phyloP scores from a whole-genome alignment of 2,113 vertebrate species.

The Brachyhypopomus occidentalis region DNA sequence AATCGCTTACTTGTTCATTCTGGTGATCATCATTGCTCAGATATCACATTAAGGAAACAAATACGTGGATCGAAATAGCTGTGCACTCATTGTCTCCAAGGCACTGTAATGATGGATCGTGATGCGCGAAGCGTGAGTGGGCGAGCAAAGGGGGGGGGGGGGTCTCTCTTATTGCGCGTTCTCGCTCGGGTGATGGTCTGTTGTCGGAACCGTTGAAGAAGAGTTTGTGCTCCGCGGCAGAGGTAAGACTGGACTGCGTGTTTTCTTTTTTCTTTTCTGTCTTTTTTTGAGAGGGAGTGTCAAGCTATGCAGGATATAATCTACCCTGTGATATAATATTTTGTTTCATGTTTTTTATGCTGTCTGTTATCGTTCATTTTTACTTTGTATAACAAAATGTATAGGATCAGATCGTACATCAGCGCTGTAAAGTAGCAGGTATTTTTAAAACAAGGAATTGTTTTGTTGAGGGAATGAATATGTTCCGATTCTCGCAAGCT shows the following conservation, averaged over 20 bases:
- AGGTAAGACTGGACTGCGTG: too few relatives aligned
- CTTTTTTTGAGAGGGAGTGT: too few relatives aligned
- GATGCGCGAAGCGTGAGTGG: not conserved
- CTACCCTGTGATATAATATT: too few relatives aligned
- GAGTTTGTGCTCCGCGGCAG: not conserved
- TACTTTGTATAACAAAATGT: too few relatives aligned
- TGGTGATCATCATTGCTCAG: not conserved
- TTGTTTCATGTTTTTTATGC: not conserved
- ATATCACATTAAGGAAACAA: not conserved
- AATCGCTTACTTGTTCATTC: not conserved
- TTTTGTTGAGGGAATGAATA: not conserved
- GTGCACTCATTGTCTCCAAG: constrained; percentile 3
- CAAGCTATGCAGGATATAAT: too few relatives aligned
- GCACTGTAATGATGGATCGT: too few relatives aligned
- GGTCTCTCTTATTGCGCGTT: not conserved
- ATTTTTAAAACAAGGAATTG: too few relatives aligned
- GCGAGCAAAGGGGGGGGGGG: constrained; percentile 1
- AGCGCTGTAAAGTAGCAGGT: too few relatives aligned
- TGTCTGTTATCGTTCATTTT: too few relatives aligned
- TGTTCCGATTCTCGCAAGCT: not conserved
- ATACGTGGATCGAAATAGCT: not conserved
- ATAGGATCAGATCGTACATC: too few relatives aligned
- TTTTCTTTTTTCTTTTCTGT: too few relatives aligned
- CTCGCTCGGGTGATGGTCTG: constrained; percentile 19
- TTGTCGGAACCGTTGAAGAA: not conserved